Percentiles rank a stretch among this genome's conserved stretches.
These are phyloP conservation scores for Naso thynnoides DNA, from an alignment of 2,797 vertebrate species.

Conservation along the genomic window DNA sequence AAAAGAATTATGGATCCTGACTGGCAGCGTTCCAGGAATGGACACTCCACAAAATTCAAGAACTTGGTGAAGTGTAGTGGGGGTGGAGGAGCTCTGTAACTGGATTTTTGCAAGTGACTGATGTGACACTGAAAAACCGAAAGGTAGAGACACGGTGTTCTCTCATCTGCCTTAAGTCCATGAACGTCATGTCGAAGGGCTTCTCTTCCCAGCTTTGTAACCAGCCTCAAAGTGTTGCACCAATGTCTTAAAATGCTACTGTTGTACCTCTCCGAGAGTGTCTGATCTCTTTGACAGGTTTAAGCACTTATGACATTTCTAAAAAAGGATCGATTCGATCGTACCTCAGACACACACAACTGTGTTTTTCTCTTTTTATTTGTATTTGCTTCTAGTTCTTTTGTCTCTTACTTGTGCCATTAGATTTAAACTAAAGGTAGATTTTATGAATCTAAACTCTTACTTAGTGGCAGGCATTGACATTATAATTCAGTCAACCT, in stretches of 20 bases:
- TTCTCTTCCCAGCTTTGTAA: conserved; percentile 42
- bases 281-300: conserved; percentile 69
- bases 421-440: conserved; percentile 79
- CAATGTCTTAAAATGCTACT: conserved; percentile 81
- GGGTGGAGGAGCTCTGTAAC: conserved; percentile 29
- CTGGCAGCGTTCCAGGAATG: not conserved
- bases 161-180: conserved; percentile 63
- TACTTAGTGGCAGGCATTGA: conserved; percentile 73
- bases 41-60: conserved; percentile 21
- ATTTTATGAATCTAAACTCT: conserved; percentile 74
- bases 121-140: conserved; percentile 37
- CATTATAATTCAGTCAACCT: conserved; percentile 72
- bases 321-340: conserved; percentile 51
- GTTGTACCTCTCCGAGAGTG: conserved; percentile 77
- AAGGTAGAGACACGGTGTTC: not conserved
- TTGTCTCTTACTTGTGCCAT: conserved; percentile 73
- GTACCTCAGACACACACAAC: conserved; percentile 70
- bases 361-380: conserved; percentile 64
- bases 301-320: conserved; percentile 81
- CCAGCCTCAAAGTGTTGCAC: conserved; percentile 69
- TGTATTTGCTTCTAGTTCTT: conserved; percentile 72
- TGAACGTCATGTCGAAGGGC: conserved; percentile 51
- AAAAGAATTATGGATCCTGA: conserved; percentile 7
- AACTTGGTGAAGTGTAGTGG: not conserved
- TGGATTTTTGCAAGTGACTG: conserved; percentile 23